Percentiles rank a stretch among this genome's conserved stretches.
These are phyloP conservation scores for Nicator chloris DNA, from an alignment of 2,113 vertebrate species.

Conservation along the genomic window DNA sequence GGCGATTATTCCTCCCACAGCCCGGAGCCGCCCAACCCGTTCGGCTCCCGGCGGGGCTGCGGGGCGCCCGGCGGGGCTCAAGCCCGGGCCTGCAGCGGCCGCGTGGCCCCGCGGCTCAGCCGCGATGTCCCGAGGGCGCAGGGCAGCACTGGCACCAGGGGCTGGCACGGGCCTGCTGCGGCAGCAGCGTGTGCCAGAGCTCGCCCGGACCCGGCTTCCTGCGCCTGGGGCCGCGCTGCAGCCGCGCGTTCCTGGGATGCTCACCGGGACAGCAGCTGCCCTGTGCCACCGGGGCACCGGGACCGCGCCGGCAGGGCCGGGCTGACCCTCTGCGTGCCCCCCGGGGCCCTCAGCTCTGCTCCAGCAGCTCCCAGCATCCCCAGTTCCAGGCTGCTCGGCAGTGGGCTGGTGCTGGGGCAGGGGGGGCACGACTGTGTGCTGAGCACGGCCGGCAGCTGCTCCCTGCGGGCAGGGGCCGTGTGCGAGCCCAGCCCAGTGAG, in stretches of 20 bases:
- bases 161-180: background rate
- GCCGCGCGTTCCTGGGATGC: accelerated
- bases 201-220: accelerated
- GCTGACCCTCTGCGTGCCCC: accelerated
- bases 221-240: accelerated
- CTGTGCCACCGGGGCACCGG: too few relatives aligned
- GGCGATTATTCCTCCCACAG: constrained; percentile 55
- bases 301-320: accelerated
- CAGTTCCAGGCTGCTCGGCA: accelerated
- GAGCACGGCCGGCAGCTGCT: accelerated
- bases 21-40: constrained; percentile 48
- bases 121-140: background rate
- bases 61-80: background rate
- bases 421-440: accelerated
- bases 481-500: accelerated
- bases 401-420: background rate
- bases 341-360: accelerated
- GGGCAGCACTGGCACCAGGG: background rate
- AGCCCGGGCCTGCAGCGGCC: background rate
- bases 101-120: background rate
- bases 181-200: background rate
- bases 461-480: accelerated
- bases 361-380: background rate
- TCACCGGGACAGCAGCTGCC: too few relatives aligned
- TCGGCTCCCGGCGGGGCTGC: constrained; percentile 13